phyloP scores from a whole-genome alignment of 1,140 invertebrate species.

The Drosophila suzukii region DNA sequence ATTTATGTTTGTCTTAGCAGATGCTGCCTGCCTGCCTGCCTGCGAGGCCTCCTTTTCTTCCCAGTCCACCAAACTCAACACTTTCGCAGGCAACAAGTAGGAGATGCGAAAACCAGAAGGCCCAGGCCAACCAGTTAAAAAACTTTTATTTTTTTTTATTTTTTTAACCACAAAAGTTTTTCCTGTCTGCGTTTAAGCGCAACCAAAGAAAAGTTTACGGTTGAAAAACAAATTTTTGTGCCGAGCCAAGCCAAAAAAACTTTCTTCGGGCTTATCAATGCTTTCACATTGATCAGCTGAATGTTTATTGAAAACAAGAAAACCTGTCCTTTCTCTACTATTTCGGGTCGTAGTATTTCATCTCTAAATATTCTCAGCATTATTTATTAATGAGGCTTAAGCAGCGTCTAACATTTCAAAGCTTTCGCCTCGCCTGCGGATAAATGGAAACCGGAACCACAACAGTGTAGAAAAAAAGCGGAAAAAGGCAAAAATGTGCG shows the following conservation, averaged over 20 bases:
- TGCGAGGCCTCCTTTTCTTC: no score
- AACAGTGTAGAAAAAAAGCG: slow-evolving; percentile 2
- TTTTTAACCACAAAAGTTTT: slow-evolving; percentile 58
- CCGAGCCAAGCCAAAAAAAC: slow-evolving; percentile 53
- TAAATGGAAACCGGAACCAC: slow-evolving; percentile 45
- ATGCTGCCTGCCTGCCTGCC: slow-evolving; percentile 38
- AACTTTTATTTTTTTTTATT: slow-evolving; percentile 36
- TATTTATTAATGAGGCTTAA: slow-evolving; percentile 82
- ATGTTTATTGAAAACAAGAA: slow-evolving; percentile 41
- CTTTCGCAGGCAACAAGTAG: slow-evolving; percentile 45
- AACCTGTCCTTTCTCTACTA: slow-evolving; percentile 4
- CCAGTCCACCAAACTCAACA: slow-evolving; percentile 6
- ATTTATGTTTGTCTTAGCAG: slow-evolving; percentile 82
- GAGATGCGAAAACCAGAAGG: neutral
- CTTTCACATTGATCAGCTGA: slow-evolving; percentile 49
- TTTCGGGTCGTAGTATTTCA: slow-evolving; percentile 17
- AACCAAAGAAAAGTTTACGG: slow-evolving; percentile 52
- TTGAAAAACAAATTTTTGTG: slow-evolving; percentile 54
- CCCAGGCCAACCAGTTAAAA: slow-evolving; percentile 69
- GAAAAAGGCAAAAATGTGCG: slow-evolving; percentile 67
- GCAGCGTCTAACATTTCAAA: slow-evolving; percentile 80
- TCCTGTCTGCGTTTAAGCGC: slow-evolving; percentile 80
- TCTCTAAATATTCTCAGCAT: slow-evolving; percentile 61
- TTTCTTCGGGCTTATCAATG: slow-evolving; percentile 74
- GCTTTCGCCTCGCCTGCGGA: slow-evolving; percentile 19